Evolutionary conservation across 2,113 vertebrate species (phyloP).

Genomic region (Lagopus leucura): DNA sequence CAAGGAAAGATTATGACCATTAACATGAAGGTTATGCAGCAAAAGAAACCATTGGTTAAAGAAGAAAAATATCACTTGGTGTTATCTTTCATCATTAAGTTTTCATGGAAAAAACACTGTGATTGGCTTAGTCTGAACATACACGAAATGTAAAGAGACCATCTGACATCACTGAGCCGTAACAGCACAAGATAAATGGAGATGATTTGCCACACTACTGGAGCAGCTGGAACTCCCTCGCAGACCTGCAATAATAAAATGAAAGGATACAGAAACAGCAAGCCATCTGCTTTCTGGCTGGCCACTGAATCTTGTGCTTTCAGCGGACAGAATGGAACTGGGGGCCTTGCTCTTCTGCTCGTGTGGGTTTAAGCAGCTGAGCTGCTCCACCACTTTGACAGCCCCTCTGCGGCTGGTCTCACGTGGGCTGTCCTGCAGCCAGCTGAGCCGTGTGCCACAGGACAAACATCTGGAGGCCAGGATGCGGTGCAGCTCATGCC

Average conservation of each 20-base stretch:
- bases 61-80: neutral
- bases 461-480: neutral
- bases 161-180: neutral
- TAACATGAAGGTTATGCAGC: neutral
- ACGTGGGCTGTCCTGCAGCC: neutral
- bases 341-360: neutral
- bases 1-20: neutral
- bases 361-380: neutral
- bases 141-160: slow-evolving; percentile 43
- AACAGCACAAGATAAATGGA: slow-evolving; percentile 35
- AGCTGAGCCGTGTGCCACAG: neutral
- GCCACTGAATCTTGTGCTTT: neutral
- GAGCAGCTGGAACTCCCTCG: slow-evolving; percentile 46
- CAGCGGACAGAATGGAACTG: neutral
- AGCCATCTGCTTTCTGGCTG: slow-evolving; percentile 60
- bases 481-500: accelerated
- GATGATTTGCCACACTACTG: slow-evolving; percentile 35
- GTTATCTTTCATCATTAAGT: slow-evolving; percentile 59
- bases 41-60: slow-evolving; percentile 35
- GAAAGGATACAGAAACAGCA: slow-evolving; percentile 63
- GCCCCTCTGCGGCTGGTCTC: neutral
- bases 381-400: neutral
- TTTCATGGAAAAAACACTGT: slow-evolving; percentile 30
- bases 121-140: slow-evolving; percentile 28
- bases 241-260: slow-evolving; percentile 38